Evolutionary conservation across 2,888 invertebrate genomes (phyloP).

Genomic region (Torymus tubicola): DNA sequence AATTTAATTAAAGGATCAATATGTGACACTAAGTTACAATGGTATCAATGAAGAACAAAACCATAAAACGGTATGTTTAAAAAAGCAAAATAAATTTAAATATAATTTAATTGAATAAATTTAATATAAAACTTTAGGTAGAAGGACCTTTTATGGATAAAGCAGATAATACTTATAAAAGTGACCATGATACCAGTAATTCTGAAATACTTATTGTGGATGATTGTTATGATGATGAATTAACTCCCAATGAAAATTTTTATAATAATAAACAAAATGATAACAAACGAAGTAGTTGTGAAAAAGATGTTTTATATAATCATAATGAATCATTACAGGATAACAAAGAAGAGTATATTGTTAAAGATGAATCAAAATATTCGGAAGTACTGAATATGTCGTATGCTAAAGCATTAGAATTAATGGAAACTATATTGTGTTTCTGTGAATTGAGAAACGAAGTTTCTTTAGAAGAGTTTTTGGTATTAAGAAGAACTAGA

Average conservation of each 20-base stretch:
- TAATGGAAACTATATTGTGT: slow-evolving; percentile 27
- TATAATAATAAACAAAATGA: not conserved
- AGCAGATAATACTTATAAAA: not conserved
- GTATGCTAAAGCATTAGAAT: slow-evolving; percentile 26
- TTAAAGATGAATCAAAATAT: not conserved
- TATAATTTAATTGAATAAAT: not conserved
- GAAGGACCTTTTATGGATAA: too few species aligned
- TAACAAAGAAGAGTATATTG: not conserved
- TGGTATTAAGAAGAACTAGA: slow-evolving; percentile 39
- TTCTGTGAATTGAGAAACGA: slow-evolving; percentile 41
- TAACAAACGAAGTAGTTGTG: too few species aligned
- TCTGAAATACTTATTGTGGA: not conserved
- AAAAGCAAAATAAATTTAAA: not conserved
- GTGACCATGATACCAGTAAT: not conserved
- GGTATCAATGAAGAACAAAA: not conserved
- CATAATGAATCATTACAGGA: slow-evolving; percentile 4
- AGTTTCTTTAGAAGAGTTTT: slow-evolving; percentile 38
- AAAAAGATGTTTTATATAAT: not conserved
- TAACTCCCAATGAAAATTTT: not conserved
- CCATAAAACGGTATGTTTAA: slow-evolving; percentile 4
- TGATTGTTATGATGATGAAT: not conserved
- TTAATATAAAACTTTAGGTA: slow-evolving; percentile 18
- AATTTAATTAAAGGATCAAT: slow-evolving; percentile 7
- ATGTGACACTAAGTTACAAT: not conserved
- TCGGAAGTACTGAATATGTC: slow-evolving; percentile 22